Evolutionary conservation across 2,888 invertebrate species (phyloP).

Genomic region (Nymphalis polychloros): DNA sequence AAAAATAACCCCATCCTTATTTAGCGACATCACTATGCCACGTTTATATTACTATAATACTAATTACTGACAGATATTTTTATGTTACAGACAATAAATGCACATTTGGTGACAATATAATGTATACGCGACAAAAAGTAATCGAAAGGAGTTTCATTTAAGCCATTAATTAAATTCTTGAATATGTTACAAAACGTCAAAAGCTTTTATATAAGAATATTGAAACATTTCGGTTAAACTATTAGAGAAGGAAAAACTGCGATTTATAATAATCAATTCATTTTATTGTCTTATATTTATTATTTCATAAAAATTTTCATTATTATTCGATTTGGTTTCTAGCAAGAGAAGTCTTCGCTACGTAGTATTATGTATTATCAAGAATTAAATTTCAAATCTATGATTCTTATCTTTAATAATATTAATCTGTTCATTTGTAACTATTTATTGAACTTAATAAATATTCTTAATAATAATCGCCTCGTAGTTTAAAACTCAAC

Average conservation of each 20-base stretch:
- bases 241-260: constrained; percentile 9
- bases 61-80: too few species aligned
- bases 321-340: not conserved
- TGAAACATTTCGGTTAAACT: constrained; percentile 3
- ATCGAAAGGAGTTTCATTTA: not conserved
- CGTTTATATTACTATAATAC: too few species aligned
- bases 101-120: too few species aligned
- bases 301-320: not conserved
- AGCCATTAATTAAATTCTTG: constrained; percentile 10
- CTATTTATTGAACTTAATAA: not conserved
- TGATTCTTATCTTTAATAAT: not conserved
- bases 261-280: constrained; percentile 30
- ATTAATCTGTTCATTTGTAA: not conserved
- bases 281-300: constrained; percentile 32
- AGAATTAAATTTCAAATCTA: constrained; percentile 1
- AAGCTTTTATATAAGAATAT: constrained; percentile 11
- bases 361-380: not conserved
- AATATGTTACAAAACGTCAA: constrained; percentile 11
- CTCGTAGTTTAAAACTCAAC: not conserved
- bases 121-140: too few species aligned
- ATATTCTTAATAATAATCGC: not conserved
- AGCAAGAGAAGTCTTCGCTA: not conserved
- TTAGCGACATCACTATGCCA: too few species aligned
- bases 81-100: too few species aligned
- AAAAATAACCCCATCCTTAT: too few species aligned